Evolutionary conservation across 2,113 vertebrate species (phyloP), one percentile per base, ranked within the genome.

Genomic region (Gymnocephalus cernua): DNA sequence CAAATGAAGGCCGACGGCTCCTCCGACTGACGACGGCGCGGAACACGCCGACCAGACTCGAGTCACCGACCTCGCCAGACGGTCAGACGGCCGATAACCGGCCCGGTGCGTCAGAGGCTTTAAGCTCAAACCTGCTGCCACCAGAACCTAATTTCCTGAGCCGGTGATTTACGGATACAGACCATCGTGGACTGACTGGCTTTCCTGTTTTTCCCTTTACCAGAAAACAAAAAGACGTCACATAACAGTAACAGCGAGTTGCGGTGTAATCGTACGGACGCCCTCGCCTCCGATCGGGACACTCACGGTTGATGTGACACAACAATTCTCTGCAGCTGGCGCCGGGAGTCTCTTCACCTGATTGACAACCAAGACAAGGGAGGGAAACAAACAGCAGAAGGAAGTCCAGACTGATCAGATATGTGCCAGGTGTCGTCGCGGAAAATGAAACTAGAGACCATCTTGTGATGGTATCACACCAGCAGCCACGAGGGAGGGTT

Each of bases 221-320:
- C 15, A 58, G 53, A 32, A 32, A 32, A 32, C n/a, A 32, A 1
- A 32, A 32, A 32, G 0, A 32, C 19, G 71, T 75, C 80, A 79
- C 71, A 80, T 83, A 68, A 83, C 83, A 64, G 53, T 83, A 68
- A 83, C 83, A 64, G 53, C 57, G 76, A 86, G 68, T 72, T 67
- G 79, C 35, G 41, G 61, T 1, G 38, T 16, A 2, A 44, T 54
- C 63, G 48, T 21, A 25, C 21, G 44, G 50, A 53, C 65, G 51
- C 71, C 10, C 19, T n/a, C 3, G 6, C 14, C 45, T 72, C n/a
- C 53, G 53, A 58, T 64, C 15, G 1, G 25, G 4, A 15, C 50
- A 16, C 5, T 41, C 14, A 15, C 2, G 16, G 38, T 4, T 25
- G 7, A 58, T 29, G 4, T 32, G 47, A 25, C 51, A 27, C 41